Percentiles rank a stretch among this genome's conserved stretches.
These are phyloP conservation scores for Hydractinia symbiolongicarpus DNA, from an alignment of 30 jellyfish, hydroid and myxozoan species.

Conservation along the genomic window DNA sequence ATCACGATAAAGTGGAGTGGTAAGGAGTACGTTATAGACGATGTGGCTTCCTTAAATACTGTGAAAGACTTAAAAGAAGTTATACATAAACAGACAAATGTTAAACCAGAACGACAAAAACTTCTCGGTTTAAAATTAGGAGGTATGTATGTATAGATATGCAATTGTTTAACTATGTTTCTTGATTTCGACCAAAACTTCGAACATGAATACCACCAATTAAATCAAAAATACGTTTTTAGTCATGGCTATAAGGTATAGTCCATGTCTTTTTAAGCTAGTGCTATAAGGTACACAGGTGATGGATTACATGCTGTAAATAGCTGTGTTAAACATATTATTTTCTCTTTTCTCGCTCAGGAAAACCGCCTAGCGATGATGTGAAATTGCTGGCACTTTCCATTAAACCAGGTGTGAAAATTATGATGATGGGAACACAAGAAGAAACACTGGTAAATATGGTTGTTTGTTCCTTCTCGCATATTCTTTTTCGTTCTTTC, in stretches of 20 bases:
- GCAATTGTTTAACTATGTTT: neutral
- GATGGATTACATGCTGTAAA: neutral
- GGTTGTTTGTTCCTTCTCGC: too few species aligned
- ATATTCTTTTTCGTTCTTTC: too few species aligned
- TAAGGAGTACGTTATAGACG: conserved; percentile 62
- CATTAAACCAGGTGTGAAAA: conserved; percentile 66
- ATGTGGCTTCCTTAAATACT: conserved; percentile 33
- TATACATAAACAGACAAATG: conserved; percentile 58
- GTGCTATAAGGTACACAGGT: neutral
- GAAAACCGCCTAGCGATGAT: conserved; percentile 75
- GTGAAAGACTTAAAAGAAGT: conserved; percentile 44
- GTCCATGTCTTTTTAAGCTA: neutral
- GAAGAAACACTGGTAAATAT: conserved; percentile 72
- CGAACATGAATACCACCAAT: neutral
- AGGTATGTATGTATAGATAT: conserved; percentile 42
- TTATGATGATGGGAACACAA: conserved; percentile 98
- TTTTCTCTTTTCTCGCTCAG: conserved; percentile 22
- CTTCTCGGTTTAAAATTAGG: conserved; percentile 71
- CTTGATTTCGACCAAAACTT: too few species aligned
- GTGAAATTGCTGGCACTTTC: conserved; percentile 42
- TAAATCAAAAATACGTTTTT: neutral
- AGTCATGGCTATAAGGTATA: neutral
- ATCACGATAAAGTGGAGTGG: conserved; percentile 89
- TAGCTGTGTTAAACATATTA: neutral
- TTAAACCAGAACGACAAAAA: conserved; percentile 84